Conservation (phyloP, 2,888 invertebrate genomes). For the Pyrgus malvae region DNA sequence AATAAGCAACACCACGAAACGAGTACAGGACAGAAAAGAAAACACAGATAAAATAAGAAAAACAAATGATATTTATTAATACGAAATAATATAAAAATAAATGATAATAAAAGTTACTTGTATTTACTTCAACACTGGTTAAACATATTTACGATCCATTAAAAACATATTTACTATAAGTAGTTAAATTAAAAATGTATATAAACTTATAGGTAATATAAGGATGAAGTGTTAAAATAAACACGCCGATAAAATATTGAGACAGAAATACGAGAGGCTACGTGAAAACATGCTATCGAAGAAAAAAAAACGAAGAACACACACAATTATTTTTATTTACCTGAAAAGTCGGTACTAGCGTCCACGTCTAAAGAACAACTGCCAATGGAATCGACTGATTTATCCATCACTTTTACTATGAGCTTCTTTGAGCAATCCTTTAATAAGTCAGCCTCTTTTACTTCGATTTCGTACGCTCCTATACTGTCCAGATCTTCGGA, state of each 20-base stretch:
- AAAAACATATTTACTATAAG: not conserved
- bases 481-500: slow-evolving; percentile 67
- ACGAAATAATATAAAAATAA: slow-evolving; percentile 21
- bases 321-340: slow-evolving; percentile 68
- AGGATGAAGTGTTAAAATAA: slow-evolving; percentile 20
- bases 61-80: slow-evolving; percentile 26
- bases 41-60: slow-evolving; percentile 23
- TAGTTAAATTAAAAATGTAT: slow-evolving; percentile 2
- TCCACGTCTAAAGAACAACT: slow-evolving; percentile 94
- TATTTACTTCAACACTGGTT: slow-evolving; percentile 18
- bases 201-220: slow-evolving; percentile 5
- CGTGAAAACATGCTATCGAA: slow-evolving; percentile 40
- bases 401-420: slow-evolving; percentile 85
- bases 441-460: slow-evolving; percentile 68
- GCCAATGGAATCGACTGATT: slow-evolving; percentile 92
- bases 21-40: slow-evolving; percentile 28
- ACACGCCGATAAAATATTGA: slow-evolving; percentile 20
- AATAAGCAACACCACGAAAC: slow-evolving; percentile 6
- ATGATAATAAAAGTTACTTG: slow-evolving; percentile 10
- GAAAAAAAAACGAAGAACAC: slow-evolving; percentile 39
- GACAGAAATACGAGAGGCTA: slow-evolving; percentile 19
- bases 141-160: slow-evolving; percentile 1
- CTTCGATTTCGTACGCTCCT: slow-evolving; percentile 73
- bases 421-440: slow-evolving; percentile 61
- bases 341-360: slow-evolving; percentile 88